Percentiles rank a stretch among this genome's conserved stretches.
These are phyloP conservation scores for Forbesichthys papilliferus DNA, from an alignment of 2,113 vertebrate genomes.

Conservation along the genomic window DNA sequence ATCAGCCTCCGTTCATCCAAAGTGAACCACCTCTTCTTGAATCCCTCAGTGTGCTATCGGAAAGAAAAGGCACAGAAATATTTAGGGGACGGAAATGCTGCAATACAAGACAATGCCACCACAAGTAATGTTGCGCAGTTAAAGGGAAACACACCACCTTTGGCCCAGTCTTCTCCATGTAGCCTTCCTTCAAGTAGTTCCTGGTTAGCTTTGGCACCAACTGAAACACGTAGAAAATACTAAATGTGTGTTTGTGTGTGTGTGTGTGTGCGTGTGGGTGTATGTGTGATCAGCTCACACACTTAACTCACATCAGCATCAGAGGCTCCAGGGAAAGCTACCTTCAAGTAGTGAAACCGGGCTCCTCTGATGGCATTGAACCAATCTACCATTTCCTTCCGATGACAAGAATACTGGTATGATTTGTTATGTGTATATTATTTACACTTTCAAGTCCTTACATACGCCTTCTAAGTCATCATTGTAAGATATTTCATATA, in stretches of 20 bases:
- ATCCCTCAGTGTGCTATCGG: conserved; percentile 84
- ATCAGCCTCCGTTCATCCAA: conserved; percentile 88
- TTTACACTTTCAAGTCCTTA: no score
- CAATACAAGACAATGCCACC: neutral
- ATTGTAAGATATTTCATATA: no score
- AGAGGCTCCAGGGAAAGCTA: conserved; percentile 68
- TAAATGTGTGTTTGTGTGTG: neutral
- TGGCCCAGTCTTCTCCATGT: conserved; percentile 92
- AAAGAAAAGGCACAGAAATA: conserved; percentile 20
- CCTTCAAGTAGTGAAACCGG: conserved; percentile 84
- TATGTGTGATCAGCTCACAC: neutral
- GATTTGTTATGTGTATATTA: neutral
- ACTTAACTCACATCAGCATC: conserved; percentile 53
- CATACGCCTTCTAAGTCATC: no score
- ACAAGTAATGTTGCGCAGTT: neutral
- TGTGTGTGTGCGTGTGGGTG: neutral
- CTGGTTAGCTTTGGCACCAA: conserved; percentile 84
- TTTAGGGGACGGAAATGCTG: no score
- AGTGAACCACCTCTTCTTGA: conserved; percentile 88
- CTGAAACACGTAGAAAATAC: conserved; percentile 59
- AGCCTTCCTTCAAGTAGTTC: conserved; percentile 86
- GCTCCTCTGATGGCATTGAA: conserved; percentile 88
- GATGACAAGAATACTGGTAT: conserved; percentile 26
- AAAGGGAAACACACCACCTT: conserved; percentile 67
- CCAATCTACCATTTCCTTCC: conserved; percentile 91